These are phyloP conservation scores for Grus americana DNA, from an alignment of 2,113 vertebrate species.

Conservation along the genomic window DNA sequence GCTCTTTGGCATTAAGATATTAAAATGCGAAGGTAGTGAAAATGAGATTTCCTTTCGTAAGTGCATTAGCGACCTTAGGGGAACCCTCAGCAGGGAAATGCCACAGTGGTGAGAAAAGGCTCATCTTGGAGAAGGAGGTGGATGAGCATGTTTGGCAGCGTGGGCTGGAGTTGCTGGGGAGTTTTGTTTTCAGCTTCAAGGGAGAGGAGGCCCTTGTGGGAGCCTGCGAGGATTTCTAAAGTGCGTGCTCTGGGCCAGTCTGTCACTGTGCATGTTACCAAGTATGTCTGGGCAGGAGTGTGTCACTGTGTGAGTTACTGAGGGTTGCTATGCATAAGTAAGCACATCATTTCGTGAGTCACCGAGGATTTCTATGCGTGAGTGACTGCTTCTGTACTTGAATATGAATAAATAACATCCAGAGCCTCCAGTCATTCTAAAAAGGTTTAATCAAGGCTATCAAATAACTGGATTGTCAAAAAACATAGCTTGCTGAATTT, in stretches of 20 bases:
- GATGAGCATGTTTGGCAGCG: neutral
- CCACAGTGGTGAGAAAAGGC: neutral
- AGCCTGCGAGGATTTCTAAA: neutral
- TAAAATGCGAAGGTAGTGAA: conserved; percentile 19
- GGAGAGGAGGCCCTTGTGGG: neutral
- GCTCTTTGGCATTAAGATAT: neutral
- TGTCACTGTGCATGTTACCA: neutral
- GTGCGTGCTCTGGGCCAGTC: neutral
- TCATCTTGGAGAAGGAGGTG: neutral
- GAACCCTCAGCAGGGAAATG: neutral
- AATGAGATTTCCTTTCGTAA: conserved; percentile 20
- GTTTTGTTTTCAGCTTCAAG: neutral
- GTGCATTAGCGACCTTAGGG: neutral
- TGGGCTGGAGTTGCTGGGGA: neutral
- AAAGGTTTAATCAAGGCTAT: conserved; percentile 58
- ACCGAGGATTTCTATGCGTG: conserved; percentile 26
- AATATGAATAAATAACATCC: conserved; percentile 48
- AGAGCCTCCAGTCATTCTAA: conserved; percentile 33
- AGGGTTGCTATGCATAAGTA: conserved; percentile 26
- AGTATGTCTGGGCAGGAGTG: neutral
- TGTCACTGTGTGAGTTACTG: neutral
- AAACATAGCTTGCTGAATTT: neutral
- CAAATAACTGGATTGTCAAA: conserved; percentile 46
- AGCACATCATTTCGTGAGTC: neutral
- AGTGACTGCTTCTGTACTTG: conserved; percentile 1